Evolutionary conservation across 2,888 invertebrate species (phyloP), one percentile per base, ranked within the genome.

Genomic region (Sarcophaga caerulescens): DNA sequence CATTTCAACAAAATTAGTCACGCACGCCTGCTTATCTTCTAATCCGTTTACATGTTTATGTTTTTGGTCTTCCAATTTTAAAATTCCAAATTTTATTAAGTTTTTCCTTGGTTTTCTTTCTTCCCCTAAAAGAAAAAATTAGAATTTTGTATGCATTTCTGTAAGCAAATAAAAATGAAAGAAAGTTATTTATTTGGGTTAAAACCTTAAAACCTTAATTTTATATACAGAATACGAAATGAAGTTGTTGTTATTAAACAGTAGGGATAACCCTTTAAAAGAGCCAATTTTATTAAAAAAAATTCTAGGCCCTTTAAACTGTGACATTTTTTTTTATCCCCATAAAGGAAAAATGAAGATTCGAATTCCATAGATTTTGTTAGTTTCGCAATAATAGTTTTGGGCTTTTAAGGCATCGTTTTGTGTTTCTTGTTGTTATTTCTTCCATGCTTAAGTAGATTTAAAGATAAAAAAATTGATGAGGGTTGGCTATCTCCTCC

Each of bases 381-480:
- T 35, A 35, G 35, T 35, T 35, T 35, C 35, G 35, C 8, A 35
- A 35, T 35, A 8, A 35, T 35, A 35, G 35, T 35, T 35, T 35
- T 35, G 35, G 35, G 5, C 35, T 35, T n/a, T n/a, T 35, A 35
- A 35, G 35, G 8, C 35, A 35, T 35, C 8, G 35, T 1, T 35
- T 35, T 35, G 10, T 8, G 8, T 0, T 35, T 8, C 35, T 35
- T 35, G 35, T 10, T 35, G 35, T 2, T 35, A 35, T 35, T 35
- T 35, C 35, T 1, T 35, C 8, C 8, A 77, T 25, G 74, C 47
- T 78, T 70, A 74, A 73, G 65, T 44, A 69, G 65, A 85, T 35
- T 81, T 59, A 45, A 65, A 80, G 78, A 78, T 78, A 85, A 65
- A 85, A 59, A 65, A 78, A 62, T 70, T 85, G 81, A 81, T 85